Evolutionary conservation across 2,113 vertebrate genomes (phyloP).

Genomic region (Octodon degus): DNA sequence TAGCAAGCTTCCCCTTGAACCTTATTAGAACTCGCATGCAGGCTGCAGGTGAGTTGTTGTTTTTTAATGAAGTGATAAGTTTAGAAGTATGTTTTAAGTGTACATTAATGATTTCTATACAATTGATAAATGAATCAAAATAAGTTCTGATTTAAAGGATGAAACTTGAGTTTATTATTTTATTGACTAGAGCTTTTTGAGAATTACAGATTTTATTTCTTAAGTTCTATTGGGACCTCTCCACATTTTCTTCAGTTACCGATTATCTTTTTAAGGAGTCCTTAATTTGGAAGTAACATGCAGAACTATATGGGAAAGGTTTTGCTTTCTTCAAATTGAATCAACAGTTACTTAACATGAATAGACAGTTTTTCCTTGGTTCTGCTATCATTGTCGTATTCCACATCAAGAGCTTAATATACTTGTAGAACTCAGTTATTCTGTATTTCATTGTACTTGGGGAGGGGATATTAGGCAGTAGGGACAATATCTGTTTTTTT

Average conservation of each 20-base stretch:
- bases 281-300: neutral
- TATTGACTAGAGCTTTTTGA: neutral
- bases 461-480: neutral
- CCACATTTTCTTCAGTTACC: neutral
- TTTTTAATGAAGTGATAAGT: neutral
- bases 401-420: neutral
- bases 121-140: slow-evolving; percentile 13
- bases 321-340: neutral
- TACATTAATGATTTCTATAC: slow-evolving; percentile 1
- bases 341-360: neutral
- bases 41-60: slow-evolving; percentile 89
- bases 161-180: slow-evolving; percentile 33
- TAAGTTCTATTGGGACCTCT: neutral
- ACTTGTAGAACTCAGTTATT: neutral
- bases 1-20: slow-evolving; percentile 93
- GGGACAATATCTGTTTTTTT: neutral
- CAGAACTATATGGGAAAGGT: neutral
- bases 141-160: slow-evolving; percentile 24
- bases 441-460: neutral
- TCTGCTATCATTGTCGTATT: neutral
- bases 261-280: neutral
- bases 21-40: slow-evolving; percentile 94
- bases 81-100: slow-evolving; percentile 43
- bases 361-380: neutral
- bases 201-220: slow-evolving; percentile 47